Evolutionary conservation across 2,888 invertebrate genomes (phyloP).

Genomic region (Nemurella pictetii): DNA sequence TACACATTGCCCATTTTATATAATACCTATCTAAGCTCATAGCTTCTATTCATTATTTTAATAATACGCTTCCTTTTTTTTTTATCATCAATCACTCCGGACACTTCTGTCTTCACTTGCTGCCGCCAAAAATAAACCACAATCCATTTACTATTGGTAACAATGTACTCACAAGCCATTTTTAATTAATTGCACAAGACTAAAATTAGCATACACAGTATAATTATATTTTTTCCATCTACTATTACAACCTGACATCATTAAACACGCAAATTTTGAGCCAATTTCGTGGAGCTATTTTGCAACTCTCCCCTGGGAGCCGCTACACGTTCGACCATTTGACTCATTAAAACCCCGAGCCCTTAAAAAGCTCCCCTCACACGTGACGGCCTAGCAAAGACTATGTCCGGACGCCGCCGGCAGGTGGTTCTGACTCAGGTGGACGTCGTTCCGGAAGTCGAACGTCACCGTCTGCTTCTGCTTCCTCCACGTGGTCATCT

Average conservation of each 20-base stretch:
- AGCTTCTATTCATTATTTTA: background rate
- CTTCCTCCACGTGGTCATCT: constrained; percentile 34
- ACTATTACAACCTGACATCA: background rate
- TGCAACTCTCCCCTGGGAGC: background rate
- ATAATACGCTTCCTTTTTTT: too few relatives aligned
- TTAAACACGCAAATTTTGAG: background rate
- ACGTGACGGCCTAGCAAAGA: background rate
- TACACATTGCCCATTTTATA: background rate
- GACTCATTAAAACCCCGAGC: background rate
- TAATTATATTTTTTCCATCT: background rate
- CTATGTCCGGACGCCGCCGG: background rate
- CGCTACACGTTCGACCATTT: background rate
- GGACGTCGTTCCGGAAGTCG: constrained; percentile 25
- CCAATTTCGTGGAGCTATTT: background rate
- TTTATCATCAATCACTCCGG: background rate
- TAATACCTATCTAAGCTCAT: background rate
- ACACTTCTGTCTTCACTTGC: too few relatives aligned
- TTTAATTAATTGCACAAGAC: background rate
- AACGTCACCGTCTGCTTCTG: constrained; percentile 23
- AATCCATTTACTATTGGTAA: background rate
- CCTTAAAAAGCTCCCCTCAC: background rate
- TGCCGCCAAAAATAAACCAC: background rate
- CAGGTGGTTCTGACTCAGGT: background rate
- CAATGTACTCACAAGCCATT: background rate
- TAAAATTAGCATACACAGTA: background rate